Evolutionary conservation across 1,140 invertebrate genomes (phyloP).

Genomic region (Belonocnema kinseyi): DNA sequence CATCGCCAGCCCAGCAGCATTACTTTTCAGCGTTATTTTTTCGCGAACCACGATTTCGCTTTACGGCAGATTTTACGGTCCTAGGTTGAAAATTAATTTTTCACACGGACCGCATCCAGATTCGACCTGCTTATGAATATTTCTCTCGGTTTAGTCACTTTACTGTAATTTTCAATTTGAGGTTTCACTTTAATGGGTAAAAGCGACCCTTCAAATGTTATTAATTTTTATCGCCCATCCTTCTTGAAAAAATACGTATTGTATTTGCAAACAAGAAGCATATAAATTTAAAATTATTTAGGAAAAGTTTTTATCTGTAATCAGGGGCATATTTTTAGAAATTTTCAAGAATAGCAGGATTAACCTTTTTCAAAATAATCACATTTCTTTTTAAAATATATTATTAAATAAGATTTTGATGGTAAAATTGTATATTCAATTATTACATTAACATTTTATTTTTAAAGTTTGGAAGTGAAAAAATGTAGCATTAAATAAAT

Average conservation of each 20-base stretch:
- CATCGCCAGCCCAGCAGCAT: slow-evolving; percentile 35
- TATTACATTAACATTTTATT: too few species aligned
- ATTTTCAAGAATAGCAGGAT: too few species aligned
- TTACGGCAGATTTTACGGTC: slow-evolving; percentile 53
- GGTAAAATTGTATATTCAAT: too few species aligned
- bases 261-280: not conserved
- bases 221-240: slow-evolving; percentile 10
- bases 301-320: too few species aligned
- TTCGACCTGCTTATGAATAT: slow-evolving; percentile 51
- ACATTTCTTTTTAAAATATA: too few species aligned
- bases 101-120: slow-evolving; percentile 40
- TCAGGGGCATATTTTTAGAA: too few species aligned
- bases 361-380: too few species aligned
- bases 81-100: slow-evolving; percentile 52
- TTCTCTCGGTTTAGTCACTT: slow-evolving; percentile 47
- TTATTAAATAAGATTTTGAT: too few species aligned
- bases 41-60: slow-evolving; percentile 46
- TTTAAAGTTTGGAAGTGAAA: too few species aligned
- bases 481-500: too few species aligned
- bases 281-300: not conserved
- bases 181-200: slow-evolving; percentile 3
- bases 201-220: slow-evolving; percentile 18
- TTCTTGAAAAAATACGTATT: not conserved
- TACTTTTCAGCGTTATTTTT: slow-evolving; percentile 45
- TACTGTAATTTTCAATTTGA: slow-evolving; percentile 38